A percentile compares a stretch with the other conserved stretches of the same genome.
These are phyloP conservation scores for Gadus chalcogrammus DNA, from an alignment of 2,113 vertebrate genomes.

Conservation along the genomic window DNA sequence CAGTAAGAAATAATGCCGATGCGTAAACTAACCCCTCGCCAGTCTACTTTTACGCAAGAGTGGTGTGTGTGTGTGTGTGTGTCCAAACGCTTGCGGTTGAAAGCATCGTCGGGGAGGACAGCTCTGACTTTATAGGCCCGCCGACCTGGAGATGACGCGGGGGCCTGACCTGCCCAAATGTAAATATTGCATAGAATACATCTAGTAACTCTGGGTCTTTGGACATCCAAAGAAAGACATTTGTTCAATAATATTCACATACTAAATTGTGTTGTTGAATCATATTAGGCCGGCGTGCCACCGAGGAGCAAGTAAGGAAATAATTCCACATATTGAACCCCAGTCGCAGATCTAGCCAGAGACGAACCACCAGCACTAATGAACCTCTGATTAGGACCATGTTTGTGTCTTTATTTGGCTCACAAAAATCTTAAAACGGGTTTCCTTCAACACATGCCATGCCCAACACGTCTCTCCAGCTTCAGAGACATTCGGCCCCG, in stretches of 20 bases:
- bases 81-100: background rate
- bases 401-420: too few relatives aligned
- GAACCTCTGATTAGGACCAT: too few relatives aligned
- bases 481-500: constrained; percentile 46
- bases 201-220: background rate
- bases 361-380: too few relatives aligned
- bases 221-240: too few relatives aligned
- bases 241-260: too few relatives aligned
- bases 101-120: background rate
- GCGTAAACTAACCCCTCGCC: background rate
- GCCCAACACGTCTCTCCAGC: background rate
- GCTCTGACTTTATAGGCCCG: background rate
- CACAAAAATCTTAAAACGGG: background rate
- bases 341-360: too few relatives aligned
- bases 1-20: background rate
- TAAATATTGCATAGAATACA: background rate
- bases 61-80: background rate
- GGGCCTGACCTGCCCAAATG: background rate
- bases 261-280: too few relatives aligned
- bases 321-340: too few relatives aligned
- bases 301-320: too few relatives aligned
- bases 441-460: background rate
- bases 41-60: background rate
- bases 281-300: too few relatives aligned
- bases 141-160: background rate